A percentile compares a stretch with the other conserved stretches of the same genome.
Conservation (phyloP, 2,797 vertebrate genomes). For the Esox lucius region DNA sequence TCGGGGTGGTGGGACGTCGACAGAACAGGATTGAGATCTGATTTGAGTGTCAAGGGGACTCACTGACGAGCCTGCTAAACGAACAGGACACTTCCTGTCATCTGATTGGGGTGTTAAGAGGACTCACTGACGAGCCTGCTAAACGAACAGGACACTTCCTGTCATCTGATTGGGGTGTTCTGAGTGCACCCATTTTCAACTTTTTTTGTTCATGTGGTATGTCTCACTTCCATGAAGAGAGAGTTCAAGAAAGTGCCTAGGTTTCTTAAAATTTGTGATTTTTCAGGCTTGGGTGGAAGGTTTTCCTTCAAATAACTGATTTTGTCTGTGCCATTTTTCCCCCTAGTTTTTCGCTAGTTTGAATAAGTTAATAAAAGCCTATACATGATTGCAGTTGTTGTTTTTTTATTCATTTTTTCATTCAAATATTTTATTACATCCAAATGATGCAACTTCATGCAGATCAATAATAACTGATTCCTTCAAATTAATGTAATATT, state of each 20-base stretch:
- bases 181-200: neutral
- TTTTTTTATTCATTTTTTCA: neutral
- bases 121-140: neutral
- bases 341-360: neutral
- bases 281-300: neutral
- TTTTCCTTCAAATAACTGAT: neutral
- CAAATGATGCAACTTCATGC: neutral
- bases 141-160: neutral
- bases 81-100: neutral
- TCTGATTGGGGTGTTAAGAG: neutral
- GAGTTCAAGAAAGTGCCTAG: neutral
- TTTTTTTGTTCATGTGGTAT: neutral
- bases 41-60: neutral
- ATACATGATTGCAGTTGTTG: neutral
- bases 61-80: neutral
- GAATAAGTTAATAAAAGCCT: neutral
- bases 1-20: constrained; percentile 13
- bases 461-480: neutral
- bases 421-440: neutral
- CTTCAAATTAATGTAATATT: neutral
- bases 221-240: neutral
- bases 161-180: neutral
- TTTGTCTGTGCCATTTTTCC: neutral
- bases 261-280: neutral
- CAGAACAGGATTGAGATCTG: neutral